phyloP scores from a whole-genome alignment of 2,888 invertebrate genomes.

The Malthinus flaveolus region DNA sequence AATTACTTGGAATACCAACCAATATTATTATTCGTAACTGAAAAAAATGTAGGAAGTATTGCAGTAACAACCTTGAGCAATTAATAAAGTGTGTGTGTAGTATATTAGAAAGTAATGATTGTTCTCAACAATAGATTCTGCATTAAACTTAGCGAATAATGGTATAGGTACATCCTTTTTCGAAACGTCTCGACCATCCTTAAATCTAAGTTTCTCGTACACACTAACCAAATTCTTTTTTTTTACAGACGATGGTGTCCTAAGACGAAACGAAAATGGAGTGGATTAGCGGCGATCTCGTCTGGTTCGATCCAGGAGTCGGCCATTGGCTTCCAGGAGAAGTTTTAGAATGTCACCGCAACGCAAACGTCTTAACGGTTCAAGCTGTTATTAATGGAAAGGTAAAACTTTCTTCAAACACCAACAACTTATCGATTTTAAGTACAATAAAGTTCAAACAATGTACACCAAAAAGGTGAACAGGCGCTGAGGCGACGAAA shows the following conservation, averaged over 20 bases:
- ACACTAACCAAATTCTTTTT: not conserved
- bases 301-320: constrained; percentile 93
- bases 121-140: constrained; percentile 19
- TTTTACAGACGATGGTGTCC: constrained; percentile 1
- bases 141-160: not conserved
- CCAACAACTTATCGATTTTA: not conserved
- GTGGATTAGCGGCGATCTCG: constrained; percentile 82
- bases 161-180: not conserved
- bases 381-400: constrained; percentile 86
- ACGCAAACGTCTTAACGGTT: constrained; percentile 87
- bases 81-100: constrained; percentile 7
- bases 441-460: not conserved
- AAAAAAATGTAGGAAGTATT: constrained; percentile 12
- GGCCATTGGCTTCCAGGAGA: constrained; percentile 90
- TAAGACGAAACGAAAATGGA: constrained; percentile 50
- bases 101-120: constrained; percentile 26
- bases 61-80: constrained; percentile 23
- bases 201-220: constrained; percentile 1
- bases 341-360: constrained; percentile 86
- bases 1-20: constrained; percentile 11
- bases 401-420: constrained; percentile 57
- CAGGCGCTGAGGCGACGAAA: too few species aligned
- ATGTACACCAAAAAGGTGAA: too few species aligned
- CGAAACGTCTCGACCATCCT: not conserved
- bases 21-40: not conserved